Evolutionary conservation across 2,113 vertebrate species (phyloP).

Genomic region (Accipiter cooperii): DNA sequence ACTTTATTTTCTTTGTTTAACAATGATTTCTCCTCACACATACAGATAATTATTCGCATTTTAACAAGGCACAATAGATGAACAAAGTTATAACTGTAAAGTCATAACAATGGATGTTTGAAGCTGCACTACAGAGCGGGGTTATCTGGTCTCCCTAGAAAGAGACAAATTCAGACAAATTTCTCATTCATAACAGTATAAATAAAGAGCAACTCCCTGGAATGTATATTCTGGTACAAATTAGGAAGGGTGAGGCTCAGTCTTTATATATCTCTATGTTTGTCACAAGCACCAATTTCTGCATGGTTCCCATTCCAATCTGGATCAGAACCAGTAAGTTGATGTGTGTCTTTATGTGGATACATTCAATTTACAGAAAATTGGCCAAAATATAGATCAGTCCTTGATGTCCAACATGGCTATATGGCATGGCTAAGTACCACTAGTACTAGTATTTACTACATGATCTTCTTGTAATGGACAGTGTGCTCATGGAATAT

Average conservation of each 20-base stretch:
- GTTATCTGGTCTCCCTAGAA: neutral
- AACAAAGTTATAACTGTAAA: neutral
- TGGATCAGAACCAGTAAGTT: neutral
- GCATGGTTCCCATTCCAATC: neutral
- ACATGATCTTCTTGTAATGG: neutral
- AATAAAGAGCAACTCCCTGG: neutral
- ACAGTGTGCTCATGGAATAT: neutral
- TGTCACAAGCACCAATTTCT: neutral
- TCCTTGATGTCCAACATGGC: neutral
- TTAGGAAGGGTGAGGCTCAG: neutral
- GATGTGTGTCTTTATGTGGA: neutral
- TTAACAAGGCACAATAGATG: neutral
- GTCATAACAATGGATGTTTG: neutral
- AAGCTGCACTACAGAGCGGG: neutral
- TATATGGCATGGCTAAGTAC: neutral
- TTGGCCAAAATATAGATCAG: neutral
- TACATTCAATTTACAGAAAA: neutral
- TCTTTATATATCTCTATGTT: neutral
- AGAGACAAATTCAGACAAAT: neutral
- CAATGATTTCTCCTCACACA: neutral
- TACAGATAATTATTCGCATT: neutral
- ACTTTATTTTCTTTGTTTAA: neutral
- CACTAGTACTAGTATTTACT: neutral
- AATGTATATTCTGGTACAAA: neutral
- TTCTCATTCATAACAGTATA: neutral